phyloP scores from a whole-genome alignment of 2,113 vertebrate genomes.

The Planiliza haematocheilus region DNA sequence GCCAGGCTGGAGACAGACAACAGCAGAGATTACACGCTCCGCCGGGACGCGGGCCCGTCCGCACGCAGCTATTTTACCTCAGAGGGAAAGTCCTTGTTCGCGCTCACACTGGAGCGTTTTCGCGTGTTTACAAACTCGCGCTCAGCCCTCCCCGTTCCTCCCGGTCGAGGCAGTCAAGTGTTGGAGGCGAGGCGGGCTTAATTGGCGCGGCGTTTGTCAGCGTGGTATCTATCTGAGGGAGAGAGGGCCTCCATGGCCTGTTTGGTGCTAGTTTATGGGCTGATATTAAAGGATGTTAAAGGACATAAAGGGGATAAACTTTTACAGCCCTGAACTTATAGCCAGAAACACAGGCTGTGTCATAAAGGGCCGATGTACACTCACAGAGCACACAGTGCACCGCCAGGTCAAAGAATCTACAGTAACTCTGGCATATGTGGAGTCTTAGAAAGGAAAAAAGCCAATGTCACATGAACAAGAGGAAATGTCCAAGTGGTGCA shows the following conservation, averaged over 20 bases:
- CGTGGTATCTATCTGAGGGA: constrained; percentile 50
- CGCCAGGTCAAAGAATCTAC: constrained; percentile 38
- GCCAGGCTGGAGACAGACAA: constrained; percentile 73
- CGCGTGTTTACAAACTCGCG: constrained; percentile 47
- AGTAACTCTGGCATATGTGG: constrained; percentile 4
- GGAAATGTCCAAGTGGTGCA: background rate
- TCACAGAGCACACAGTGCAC: constrained; percentile 15
- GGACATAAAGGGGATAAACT: constrained; percentile 79
- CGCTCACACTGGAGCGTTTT: constrained; percentile 34
- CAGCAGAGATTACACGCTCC: constrained; percentile 75
- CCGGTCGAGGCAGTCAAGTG: constrained; percentile 55
- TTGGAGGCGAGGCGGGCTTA: constrained; percentile 62
- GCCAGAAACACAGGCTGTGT: constrained; percentile 65
- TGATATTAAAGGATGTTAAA: constrained; percentile 79
- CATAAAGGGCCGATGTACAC: constrained; percentile 67
- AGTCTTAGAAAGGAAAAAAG: background rate
- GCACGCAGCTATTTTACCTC: constrained; percentile 54
- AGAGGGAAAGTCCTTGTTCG: constrained; percentile 56
- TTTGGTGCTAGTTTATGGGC: constrained; percentile 76
- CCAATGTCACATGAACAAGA: no score
- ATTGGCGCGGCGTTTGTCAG: constrained; percentile 68
- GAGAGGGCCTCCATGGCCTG: constrained; percentile 63
- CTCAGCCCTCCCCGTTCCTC: constrained; percentile 13
- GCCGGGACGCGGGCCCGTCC: constrained; percentile 50
- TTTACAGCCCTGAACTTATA: constrained; percentile 77